Evolutionary conservation across 2,797 vertebrate species (phyloP), one percentile per base, ranked within the genome.

Genomic region (Galago senegalensis): DNA sequence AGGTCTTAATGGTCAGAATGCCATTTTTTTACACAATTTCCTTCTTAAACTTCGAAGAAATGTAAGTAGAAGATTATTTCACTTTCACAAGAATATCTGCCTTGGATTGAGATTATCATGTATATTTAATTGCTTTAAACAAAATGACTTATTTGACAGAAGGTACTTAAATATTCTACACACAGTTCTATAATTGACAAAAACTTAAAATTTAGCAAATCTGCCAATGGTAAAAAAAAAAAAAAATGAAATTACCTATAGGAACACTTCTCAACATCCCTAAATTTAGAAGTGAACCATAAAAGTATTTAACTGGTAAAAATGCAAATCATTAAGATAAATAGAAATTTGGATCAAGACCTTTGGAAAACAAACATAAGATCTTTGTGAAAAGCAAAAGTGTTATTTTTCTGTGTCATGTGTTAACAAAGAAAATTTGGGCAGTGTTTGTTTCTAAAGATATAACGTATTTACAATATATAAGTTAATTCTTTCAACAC

Each of bases 281-380:
- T 20, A 60, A 53, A 11, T 97, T 93, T 97, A n/a, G 56, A 96
- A 94, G 81, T 81, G 77, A 96, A n/a, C 65, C n/a, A 61, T 69
- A n/a, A 60, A 96, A 97, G 95, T 90, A 73, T 10, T 69, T 81
- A 73, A 21, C 12, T 1, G 37, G 37, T 94, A 58, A 95, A 97
- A 96, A 91, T 84, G 88, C 87, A 96, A 95, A 95, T 97, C 97
- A 97, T 91, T 84, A 97, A 73, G 40, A 91, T 95, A 98, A 97
- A 97, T 89, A 97, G 89, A 94, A 95, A 69, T 93, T 92, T 97
- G 96, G 96, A 67, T 89, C 89, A 85, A 81, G 95, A 77, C 88
- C 94, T 94, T 46, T 60, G 92, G 92, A 92, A 89, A 90, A 94
- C 37, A 91, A 82, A 80, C 21, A 13, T 3, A 40, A 37, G 63